Conservation (phyloP, 2,797 vertebrate species). For the Staurois parvus region DNA sequence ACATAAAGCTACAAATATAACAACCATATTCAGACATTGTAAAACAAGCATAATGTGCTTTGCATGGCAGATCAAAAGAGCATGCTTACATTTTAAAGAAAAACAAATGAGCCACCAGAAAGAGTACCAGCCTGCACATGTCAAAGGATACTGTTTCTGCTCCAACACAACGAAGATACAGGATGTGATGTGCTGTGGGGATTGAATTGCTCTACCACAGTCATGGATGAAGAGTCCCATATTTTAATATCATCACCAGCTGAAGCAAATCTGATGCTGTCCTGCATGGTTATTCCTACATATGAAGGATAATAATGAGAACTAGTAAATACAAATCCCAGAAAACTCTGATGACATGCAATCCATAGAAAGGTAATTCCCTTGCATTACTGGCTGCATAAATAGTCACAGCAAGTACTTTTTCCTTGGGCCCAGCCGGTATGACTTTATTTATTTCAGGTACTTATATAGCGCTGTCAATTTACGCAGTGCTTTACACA, state of each 20-base stretch:
- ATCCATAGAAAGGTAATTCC: not conserved
- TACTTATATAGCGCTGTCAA: too few species aligned
- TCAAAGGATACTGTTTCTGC: conserved; percentile 94
- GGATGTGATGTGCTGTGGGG: conserved; percentile 84
- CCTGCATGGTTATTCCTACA: conserved; percentile 87
- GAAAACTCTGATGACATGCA: not conserved
- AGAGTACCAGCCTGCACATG: not conserved
- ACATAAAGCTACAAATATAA: too few species aligned
- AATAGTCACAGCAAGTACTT: too few species aligned
- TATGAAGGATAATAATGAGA: conserved; percentile 2
- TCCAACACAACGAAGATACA: conserved; percentile 90
- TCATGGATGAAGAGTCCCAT: conserved; percentile 90
- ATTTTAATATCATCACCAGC: conserved; percentile 94
- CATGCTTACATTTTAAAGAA: not conserved
- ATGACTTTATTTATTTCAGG: too few species aligned
- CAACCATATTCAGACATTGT: too few species aligned
- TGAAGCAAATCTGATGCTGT: conserved; percentile 87
- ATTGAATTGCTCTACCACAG: conserved; percentile 91
- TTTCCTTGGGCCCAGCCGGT: too few species aligned
- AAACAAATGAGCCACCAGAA: not conserved
- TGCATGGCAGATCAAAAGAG: too few species aligned
- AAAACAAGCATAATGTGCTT: too few species aligned
- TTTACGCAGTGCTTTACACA: too few species aligned
- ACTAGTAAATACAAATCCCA: not conserved
- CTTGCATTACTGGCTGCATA: not conserved